Percentiles rank a stretch among this genome's conserved stretches.
phyloP scores from a whole-genome alignment of 2,113 vertebrate species.

The Pungitius pungitius region DNA sequence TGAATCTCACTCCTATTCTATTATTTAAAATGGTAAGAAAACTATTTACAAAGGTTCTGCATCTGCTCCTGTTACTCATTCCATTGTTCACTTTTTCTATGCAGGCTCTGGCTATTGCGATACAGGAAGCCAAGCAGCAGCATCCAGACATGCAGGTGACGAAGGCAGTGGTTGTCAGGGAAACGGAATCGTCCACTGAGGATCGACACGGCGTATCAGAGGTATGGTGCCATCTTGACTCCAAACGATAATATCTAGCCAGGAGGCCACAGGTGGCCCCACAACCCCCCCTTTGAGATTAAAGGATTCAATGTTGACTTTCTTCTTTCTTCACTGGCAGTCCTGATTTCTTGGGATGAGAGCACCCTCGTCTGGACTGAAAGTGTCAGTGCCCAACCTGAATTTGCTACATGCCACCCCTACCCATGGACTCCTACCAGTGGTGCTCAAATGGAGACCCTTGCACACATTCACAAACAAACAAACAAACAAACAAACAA shows the following conservation, averaged over 20 bases:
- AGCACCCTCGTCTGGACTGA: constrained; percentile 68
- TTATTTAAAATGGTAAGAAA: background rate
- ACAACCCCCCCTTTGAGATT: constrained; percentile 4
- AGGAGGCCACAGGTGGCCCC: constrained; percentile 18
- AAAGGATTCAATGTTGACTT: constrained; percentile 8
- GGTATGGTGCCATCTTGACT: constrained; percentile 76
- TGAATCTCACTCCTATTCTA: background rate
- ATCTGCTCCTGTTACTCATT: background rate
- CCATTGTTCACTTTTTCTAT: background rate
- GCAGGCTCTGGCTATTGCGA: constrained; percentile 96
- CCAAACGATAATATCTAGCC: constrained; percentile 7
- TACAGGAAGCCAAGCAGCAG: constrained; percentile 98
- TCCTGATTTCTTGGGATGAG: constrained; percentile 68
- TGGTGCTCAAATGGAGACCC: constrained; percentile 20
- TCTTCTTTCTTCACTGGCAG: constrained; percentile 58
- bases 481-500: too few species aligned
- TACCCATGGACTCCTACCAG: constrained; percentile 50
- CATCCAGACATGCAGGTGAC: constrained; percentile 99
- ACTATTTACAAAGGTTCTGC: background rate
- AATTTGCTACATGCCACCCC: constrained; percentile 40
- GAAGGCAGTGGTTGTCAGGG: constrained; percentile 98
- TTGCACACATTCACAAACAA: constrained; percentile 18
- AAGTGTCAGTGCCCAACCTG: constrained; percentile 56
- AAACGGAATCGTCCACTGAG: constrained; percentile 95
- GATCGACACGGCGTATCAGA: constrained; percentile 88